Percentiles rank a stretch among this genome's conserved stretches.
Evolutionary conservation across 2,888 invertebrate genomes (phyloP).

Genomic region (Stenotaenia linearis): DNA sequence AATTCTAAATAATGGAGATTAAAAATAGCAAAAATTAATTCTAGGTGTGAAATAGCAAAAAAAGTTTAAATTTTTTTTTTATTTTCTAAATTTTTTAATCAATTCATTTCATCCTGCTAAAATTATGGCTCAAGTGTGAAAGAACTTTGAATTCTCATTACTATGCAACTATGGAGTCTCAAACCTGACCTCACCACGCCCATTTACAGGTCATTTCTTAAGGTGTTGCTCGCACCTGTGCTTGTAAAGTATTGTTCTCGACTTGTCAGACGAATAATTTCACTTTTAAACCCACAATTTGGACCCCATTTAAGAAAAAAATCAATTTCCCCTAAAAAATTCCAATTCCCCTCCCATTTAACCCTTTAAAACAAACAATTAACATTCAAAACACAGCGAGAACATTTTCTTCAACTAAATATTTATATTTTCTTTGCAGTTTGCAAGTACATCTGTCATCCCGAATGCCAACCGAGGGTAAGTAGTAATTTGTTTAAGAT

Average conservation of each 20-base stretch:
- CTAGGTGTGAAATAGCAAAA: not conserved
- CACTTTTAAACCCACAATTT: not conserved
- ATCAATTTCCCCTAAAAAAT: not conserved
- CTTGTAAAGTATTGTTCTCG: slow-evolving; percentile 19
- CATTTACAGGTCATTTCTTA: slow-evolving; percentile 17
- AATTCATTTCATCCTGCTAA: not conserved
- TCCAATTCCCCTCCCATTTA: not conserved
- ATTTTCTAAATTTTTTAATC: not conserved
- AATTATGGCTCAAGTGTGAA: slow-evolving; percentile 7
- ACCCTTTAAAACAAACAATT: not conserved
- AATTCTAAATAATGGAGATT: not conserved
- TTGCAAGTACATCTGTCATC: slow-evolving; percentile 1
- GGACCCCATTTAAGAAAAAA: not conserved
- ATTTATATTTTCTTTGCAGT: not conserved
- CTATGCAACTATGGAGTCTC: slow-evolving; percentile 20
- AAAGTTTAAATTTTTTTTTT: not conserved
- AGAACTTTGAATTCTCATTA: slow-evolving; percentile 24
- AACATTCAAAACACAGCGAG: not conserved
- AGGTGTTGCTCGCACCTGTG: slow-evolving; percentile 20
- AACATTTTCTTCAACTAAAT: not conserved
- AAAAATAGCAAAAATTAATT: not conserved
- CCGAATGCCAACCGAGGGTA: slow-evolving; percentile 21
- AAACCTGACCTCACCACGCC: slow-evolving; percentile 19
- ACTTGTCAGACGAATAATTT: not conserved
- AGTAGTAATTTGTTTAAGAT: not conserved